Evolutionary conservation across 2,888 invertebrate genomes (phyloP), one percentile per base, ranked within the genome.

Genomic region (Spodoptera exigua): DNA sequence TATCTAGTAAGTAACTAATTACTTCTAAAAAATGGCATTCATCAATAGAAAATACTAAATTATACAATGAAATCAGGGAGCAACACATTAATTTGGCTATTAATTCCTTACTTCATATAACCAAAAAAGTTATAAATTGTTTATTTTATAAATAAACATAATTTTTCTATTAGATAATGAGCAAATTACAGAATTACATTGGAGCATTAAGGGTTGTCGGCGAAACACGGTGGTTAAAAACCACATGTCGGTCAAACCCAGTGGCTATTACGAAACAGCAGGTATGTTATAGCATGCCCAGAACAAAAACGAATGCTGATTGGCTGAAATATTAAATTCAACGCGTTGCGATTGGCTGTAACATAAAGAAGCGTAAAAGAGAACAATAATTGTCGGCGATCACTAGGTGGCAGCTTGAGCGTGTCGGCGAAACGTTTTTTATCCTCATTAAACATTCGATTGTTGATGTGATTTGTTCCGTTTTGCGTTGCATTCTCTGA

Each of bases 351-450:
- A 89, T 91, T 81, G 80, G 82, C 56, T 37, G 9, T 12, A 11
- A 3, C 2, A 1, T 13, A 0, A 16, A 10, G 7, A 1, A 0
- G 9, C 16, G 13, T n/a, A 61, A 85, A 62, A 51, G 83, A 87
- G 78, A 93, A 89, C 91, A 73, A 36, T 43, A 57, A 62, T 71
- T 89, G 88, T 91, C 92, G 93, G 90, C 78, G 76, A 80, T 75
- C 85, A 58, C 82, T 82, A 87, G 86, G 71, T 83, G 85, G 89
- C 85, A 80, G 74, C 71, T 48, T 61, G 58, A 61, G 70, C 65
- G 61, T 89, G 94, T 91, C 91, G 93, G 90, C 78, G 79, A 89
- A 85, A 81, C 80, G 81, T 85, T 91, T 91, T 92, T 91, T 90
- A 87, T 83, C 73, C 76, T 86, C 91, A 91, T 87, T 87, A 84